phyloP scores from a whole-genome alignment of 2,113 vertebrate species.

The Hyperopisus bebe region DNA sequence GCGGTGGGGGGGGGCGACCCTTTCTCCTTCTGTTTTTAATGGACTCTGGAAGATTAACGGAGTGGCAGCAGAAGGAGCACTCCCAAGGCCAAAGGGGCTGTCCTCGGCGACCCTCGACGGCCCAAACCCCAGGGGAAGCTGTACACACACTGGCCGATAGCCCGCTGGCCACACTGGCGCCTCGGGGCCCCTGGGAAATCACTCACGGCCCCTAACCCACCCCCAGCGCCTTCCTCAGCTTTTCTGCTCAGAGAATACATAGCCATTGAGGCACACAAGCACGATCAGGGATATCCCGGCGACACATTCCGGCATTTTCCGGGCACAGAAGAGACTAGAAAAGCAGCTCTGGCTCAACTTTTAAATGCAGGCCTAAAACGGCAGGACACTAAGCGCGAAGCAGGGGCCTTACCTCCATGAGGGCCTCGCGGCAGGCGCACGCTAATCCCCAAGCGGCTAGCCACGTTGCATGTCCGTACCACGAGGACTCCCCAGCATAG shows the following conservation, averaged over 20 bases:
- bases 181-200: background rate
- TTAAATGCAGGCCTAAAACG: background rate
- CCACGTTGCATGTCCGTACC: background rate
- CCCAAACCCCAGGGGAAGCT: background rate
- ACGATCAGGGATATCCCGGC: background rate
- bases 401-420: background rate
- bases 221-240: background rate
- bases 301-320: background rate
- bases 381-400: background rate
- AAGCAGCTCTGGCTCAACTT: background rate
- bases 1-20: background rate
- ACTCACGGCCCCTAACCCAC: background rate
- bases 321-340: background rate
- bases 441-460: background rate
- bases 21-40: background rate
- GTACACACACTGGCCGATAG: background rate
- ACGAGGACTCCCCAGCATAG: background rate
- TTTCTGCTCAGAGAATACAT: background rate
- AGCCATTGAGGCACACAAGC: background rate
- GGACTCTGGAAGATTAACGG: background rate
- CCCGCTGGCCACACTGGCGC: background rate
- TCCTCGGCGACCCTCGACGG: background rate
- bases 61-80: background rate
- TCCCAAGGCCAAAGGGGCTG: background rate
- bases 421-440: background rate